Base-by-base conservation (phyloP, 2,113 vertebrate genomes). In the Neopipo cinnamomea region DNA sequence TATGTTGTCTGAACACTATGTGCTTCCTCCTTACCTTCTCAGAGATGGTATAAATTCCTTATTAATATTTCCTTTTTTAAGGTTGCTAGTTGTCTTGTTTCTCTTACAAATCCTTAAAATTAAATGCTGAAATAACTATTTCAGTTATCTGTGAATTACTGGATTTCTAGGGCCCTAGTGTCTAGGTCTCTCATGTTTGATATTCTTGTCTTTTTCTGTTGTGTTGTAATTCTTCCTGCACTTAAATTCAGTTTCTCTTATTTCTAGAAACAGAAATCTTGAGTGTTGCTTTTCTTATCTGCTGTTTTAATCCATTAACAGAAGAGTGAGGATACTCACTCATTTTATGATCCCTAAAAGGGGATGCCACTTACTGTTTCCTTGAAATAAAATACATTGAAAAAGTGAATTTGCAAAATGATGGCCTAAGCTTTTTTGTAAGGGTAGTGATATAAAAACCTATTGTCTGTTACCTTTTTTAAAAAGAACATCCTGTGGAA, bases 121-220 rank as follows among this genome's bases (percentile, higher is more conserved):
- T 5, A 68, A 85, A n/a, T 79, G 14, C 23, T 56, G 17, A 75
- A 55, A 27, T 53, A 82, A 56, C 6, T 72, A 0, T 12, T 63
- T 47, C 20, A 6, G 2, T 47, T 55, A 28, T 41, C 5, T 33
- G 0, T 44, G 3, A 44, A 66, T 77, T 85, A 25, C 8, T 41
- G 9, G 19, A 4, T 7, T 68, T 19, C 5, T 55, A 35, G 11
- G 44, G 5, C 39, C 70, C 9, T 86, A 27, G 4, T 31, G 14
- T 41, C 5, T 24, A 39, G 1, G 1, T 41, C 17, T 37, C 1
- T 20, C 6, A 11, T 63, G 21, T 58, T 68, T 37, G 6, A 6
- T 11, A 49, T 66, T 85, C 12, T 7, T 39, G 4, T 16, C 5
- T 52, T 44, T 66, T 67, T 16, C 2, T 56, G 4, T 41, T 63